Conservation (phyloP, 1,140 invertebrate genomes). For the Tetragonula clypearis region DNA sequence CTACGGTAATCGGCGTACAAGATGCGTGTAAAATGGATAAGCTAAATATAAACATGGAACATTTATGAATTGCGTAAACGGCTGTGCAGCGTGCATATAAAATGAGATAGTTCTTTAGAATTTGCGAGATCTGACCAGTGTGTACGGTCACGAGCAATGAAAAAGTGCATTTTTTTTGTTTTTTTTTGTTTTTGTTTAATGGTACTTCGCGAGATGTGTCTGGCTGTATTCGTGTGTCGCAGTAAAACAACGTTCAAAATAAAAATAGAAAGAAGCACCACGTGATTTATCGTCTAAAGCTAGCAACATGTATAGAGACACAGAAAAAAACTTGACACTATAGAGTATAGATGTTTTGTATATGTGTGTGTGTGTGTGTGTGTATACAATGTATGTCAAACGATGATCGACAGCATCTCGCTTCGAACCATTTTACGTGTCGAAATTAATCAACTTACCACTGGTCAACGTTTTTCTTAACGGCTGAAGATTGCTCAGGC, state of each 20-base stretch:
- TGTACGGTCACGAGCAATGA: constrained; percentile 76
- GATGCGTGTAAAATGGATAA: constrained; percentile 76
- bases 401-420: constrained; percentile 58
- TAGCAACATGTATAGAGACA: constrained; percentile 6
- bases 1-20: constrained; percentile 70
- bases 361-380: background rate
- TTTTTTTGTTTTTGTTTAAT: constrained; percentile 1
- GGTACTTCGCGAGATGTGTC: constrained; percentile 68
- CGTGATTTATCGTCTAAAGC: constrained; percentile 1
- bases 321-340: constrained; percentile 13
- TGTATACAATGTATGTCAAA: background rate
- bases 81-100: constrained; percentile 80
- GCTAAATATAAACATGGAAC: constrained; percentile 79
- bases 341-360: background rate
- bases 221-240: constrained; percentile 1
- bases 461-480: constrained; percentile 92
- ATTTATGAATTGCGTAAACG: constrained; percentile 81
- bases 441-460: constrained; percentile 83
- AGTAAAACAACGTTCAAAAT: background rate
- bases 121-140: constrained; percentile 69
- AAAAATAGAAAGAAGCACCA: constrained; percentile 26
- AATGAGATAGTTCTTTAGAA: constrained; percentile 72
- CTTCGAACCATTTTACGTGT: constrained; percentile 59
- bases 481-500: constrained; percentile 92
- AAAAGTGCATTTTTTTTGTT: constrained; percentile 63